Conservation (phyloP, 2,888 invertebrate species). For the Coenonympha arcania region DNA sequence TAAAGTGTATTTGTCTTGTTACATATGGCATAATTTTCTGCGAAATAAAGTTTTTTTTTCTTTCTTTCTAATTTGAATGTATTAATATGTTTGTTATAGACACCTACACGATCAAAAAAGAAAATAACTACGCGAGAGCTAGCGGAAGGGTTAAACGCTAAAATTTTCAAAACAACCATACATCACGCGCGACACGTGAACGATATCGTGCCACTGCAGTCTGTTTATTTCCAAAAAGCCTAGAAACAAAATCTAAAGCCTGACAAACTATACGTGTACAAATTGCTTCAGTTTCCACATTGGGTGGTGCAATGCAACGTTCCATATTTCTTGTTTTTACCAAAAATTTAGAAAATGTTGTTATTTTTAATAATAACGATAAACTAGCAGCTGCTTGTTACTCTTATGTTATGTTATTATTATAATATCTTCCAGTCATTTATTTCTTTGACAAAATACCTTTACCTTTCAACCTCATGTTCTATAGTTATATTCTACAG, state of each 20-base stretch:
- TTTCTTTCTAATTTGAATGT: no score
- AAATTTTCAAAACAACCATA: constrained; percentile 16
- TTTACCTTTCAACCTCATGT: no score
- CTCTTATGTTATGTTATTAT: background rate
- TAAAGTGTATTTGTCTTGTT: no score
- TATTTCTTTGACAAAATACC: no score
- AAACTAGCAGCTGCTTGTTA: no score
- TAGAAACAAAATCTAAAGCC: background rate
- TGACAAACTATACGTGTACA: background rate
- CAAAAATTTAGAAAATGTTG: no score
- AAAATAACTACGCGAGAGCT: background rate
- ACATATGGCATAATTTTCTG: no score
- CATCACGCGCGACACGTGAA: constrained; percentile 15
- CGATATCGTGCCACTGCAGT: constrained; percentile 17
- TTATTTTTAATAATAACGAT: no score
- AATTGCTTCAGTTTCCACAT: background rate
- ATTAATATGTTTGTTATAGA: background rate
- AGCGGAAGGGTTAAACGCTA: background rate
- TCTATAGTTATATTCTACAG: no score
- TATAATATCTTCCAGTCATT: no score
- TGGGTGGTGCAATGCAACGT: background rate
- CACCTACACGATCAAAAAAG: background rate
- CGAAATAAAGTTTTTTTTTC: no score
- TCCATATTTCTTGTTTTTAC: background rate
- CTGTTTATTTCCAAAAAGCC: constrained; percentile 8